Evolutionary conservation across 37 sponge, comb jelly and placozoan species (phyloP).

Genomic region (Haliclona indistincta): DNA sequence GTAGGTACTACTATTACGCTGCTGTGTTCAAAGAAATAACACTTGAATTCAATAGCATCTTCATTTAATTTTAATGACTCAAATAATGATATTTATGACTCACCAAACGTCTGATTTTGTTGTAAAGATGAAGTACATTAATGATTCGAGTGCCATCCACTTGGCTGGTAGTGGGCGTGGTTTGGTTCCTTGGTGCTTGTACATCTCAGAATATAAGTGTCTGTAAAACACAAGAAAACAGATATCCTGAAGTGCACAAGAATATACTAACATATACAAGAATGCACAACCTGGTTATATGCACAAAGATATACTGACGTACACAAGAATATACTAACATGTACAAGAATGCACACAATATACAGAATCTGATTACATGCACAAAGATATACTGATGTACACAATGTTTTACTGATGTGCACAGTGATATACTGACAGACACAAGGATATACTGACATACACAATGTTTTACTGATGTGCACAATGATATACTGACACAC

Average conservation of each 20-base stretch:
- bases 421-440: too few relatives aligned
- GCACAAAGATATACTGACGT: not conserved
- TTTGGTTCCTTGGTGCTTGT: slow-evolving; percentile 63
- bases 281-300: too few relatives aligned
- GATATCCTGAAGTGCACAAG: not conserved
- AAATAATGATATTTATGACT: slow-evolving; percentile 14
- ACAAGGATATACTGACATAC: slow-evolving; percentile 18
- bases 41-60: too few relatives aligned
- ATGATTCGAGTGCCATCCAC: slow-evolving; percentile 85
- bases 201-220: slow-evolving; percentile 82
- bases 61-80: too few relatives aligned
- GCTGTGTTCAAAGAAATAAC: too few relatives aligned
- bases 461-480: slow-evolving; percentile 6
- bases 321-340: not conserved
- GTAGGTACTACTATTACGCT: too few relatives aligned
- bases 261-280: slow-evolving; percentile 1
- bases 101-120: slow-evolving; percentile 81
- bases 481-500: too few relatives aligned
- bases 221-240: too few relatives aligned
- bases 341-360: too few relatives aligned
- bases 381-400: too few relatives aligned
- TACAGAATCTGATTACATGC: too few relatives aligned
- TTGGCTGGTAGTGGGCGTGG: slow-evolving; percentile 89
- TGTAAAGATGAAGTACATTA: slow-evolving; percentile 79
- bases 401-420: too few relatives aligned